A percentile compares a stretch with the other conserved stretches of the same genome.
phyloP scores from a whole-genome alignment of 2,888 invertebrate genomes.

The Drosophila sordidula region DNA sequence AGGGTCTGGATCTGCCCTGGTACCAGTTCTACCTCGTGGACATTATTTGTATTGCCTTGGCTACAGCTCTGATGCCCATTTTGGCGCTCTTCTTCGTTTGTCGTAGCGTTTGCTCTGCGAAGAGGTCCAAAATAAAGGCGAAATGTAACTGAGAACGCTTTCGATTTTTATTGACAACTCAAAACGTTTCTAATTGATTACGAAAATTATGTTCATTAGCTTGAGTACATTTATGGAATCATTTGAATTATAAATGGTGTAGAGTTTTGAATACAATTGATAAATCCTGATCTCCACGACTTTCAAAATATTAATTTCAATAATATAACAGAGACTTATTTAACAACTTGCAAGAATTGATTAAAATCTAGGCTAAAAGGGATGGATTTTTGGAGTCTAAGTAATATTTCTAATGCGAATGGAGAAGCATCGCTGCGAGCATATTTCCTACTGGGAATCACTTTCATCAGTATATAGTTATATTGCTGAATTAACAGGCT shows the following conservation, averaged over 20 bases:
- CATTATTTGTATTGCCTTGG: slow-evolving; percentile 56
- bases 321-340: too few relatives aligned
- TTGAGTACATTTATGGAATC: slow-evolving; percentile 8
- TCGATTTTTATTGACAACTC: background rate
- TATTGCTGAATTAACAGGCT: background rate
- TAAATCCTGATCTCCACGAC: background rate
- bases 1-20: slow-evolving; percentile 78
- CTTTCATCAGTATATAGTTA: too few relatives aligned
- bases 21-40: slow-evolving; percentile 83
- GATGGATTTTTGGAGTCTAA: too few relatives aligned
- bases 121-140: slow-evolving; percentile 20
- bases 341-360: too few relatives aligned
- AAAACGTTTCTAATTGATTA: slow-evolving; percentile 3
- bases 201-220: slow-evolving; percentile 12
- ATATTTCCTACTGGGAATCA: too few relatives aligned
- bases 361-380: too few relatives aligned
- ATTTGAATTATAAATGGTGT: background rate
- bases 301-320: too few relatives aligned
- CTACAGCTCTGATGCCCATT: slow-evolving; percentile 21
- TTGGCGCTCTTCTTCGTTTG: slow-evolving; percentile 28
- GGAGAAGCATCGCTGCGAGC: too few relatives aligned
- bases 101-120: slow-evolving; percentile 9
- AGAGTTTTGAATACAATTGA: background rate
- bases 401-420: too few relatives aligned
- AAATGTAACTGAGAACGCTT: slow-evolving; percentile 20